phyloP scores from a whole-genome alignment of 2,888 invertebrate genomes.

The Synanthedon vespiformis region DNA sequence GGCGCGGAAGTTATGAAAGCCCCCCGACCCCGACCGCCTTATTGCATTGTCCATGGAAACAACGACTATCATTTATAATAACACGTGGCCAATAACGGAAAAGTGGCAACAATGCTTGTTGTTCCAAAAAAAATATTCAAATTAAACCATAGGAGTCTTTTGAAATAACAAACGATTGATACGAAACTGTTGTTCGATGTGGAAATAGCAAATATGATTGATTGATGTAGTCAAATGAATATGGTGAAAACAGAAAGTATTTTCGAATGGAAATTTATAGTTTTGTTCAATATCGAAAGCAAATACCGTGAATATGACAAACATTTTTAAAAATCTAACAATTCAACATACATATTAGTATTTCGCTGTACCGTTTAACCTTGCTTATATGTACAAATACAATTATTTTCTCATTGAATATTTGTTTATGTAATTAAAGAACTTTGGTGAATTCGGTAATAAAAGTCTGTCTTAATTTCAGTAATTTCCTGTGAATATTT shows the following conservation, averaged over 20 bases:
- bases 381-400: no score
- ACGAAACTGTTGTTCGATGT: neutral
- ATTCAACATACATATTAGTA: no score
- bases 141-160: neutral
- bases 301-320: no score
- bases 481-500: no score
- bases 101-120: neutral
- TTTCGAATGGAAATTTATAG: neutral
- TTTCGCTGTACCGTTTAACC: no score
- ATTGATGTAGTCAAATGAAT: neutral
- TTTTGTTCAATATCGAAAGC: no score
- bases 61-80: neutral
- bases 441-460: no score
- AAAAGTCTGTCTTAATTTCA: no score
- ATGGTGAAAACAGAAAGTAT: neutral
- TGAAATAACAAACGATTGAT: neutral
- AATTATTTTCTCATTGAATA: no score
- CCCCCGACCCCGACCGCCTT: slow-evolving; percentile 5
- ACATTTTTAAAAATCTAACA: no score
- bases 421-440: no score
- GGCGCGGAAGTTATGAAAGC: slow-evolving; percentile 26
- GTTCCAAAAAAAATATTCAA: neutral
- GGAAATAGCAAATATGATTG: neutral
- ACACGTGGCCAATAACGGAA: neutral
- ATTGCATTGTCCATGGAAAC: neutral